Evolutionary conservation across 2,113 vertebrate species (phyloP), one percentile per base, ranked within the genome.

Genomic region (Salvelinus fontinalis): DNA sequence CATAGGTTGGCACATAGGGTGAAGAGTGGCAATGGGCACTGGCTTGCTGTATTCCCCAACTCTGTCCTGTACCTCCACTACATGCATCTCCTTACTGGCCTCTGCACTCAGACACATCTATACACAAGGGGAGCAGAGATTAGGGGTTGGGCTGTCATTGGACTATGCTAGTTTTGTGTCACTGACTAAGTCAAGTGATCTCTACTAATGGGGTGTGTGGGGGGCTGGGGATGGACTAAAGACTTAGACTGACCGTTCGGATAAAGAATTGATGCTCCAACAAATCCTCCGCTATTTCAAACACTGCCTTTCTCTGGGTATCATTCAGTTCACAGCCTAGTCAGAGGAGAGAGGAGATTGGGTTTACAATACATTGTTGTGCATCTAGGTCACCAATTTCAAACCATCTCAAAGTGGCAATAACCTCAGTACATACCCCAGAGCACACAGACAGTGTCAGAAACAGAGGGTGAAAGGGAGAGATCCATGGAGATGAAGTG

Each of bases 201-300:
- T 64, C 24, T 64, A 7, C 51, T 54, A 54, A 62, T 67, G 65
- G 65, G 65, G 12, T 66, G 64, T 66, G 64, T 62, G 18, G 18
- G 24, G 18, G 65, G 26, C 24, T 27, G 65, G 26, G 18, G 51
- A 54, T 4, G 9, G 39, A 44, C 9, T 44, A 44, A 44, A 54
- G 51, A 54, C 51, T 29, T 66, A 31, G 11, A 70, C 68, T 70
- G 68, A 70, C 68, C 34, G 68, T 70, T 70, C 68, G 68, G 20
- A 70, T 49, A 9, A 49, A 70, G 68, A 70, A 70, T 44, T 70
- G 68, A 26, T 70, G 68, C 16, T 70, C 68, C 44, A 70, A 24
- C 4, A 70, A 48, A 24, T 70, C 68, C 5, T 70, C 29, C 4
- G 22, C 68, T 49, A 70, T 24, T 20, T 70, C 68, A 11, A 70